Conservation (phyloP, 2,888 invertebrate genomes). For the Oscheius onirici region DNA sequence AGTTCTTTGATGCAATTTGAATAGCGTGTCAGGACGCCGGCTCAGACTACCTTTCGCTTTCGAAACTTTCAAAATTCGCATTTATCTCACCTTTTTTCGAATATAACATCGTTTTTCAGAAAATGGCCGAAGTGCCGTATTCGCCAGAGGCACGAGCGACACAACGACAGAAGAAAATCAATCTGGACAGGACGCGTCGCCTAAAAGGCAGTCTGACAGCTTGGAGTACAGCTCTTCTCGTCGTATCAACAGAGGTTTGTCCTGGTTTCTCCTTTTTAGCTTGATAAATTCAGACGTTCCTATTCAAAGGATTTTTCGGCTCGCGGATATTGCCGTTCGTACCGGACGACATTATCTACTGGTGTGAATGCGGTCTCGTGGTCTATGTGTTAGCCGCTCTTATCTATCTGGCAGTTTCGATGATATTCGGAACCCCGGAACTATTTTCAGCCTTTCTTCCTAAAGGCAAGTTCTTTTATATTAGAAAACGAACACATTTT, state of each 20-base stretch:
- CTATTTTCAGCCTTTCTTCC: neutral
- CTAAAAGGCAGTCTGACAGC: slow-evolving; percentile 5
- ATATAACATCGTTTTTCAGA: neutral
- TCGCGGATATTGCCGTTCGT: slow-evolving; percentile 3
- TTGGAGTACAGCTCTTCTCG: slow-evolving; percentile 1
- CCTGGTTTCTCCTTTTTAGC: no score
- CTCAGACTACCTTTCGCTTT: neutral
- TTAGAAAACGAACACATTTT: neutral
- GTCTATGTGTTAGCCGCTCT: neutral
- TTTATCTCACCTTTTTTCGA: neutral
- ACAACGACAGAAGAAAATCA: neutral
- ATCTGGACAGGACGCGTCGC: neutral
- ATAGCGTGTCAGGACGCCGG: neutral
- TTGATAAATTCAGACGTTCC: neutral
- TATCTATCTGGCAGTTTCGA: neutral
- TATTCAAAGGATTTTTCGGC: slow-evolving; percentile 11
- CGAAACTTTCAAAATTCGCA: neutral
- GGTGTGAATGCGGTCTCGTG: slow-evolving; percentile 1
- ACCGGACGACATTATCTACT: neutral
- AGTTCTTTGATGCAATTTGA: neutral
- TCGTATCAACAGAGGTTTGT: neutral
- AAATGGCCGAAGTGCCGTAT: neutral
- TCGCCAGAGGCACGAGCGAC: neutral
- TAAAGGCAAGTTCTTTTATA: neutral
- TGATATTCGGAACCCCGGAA: neutral